Percentiles rank a stretch among this genome's conserved stretches.
Conservation (phyloP, 2,797 vertebrate species). For the Ispidina lecontei region DNA sequence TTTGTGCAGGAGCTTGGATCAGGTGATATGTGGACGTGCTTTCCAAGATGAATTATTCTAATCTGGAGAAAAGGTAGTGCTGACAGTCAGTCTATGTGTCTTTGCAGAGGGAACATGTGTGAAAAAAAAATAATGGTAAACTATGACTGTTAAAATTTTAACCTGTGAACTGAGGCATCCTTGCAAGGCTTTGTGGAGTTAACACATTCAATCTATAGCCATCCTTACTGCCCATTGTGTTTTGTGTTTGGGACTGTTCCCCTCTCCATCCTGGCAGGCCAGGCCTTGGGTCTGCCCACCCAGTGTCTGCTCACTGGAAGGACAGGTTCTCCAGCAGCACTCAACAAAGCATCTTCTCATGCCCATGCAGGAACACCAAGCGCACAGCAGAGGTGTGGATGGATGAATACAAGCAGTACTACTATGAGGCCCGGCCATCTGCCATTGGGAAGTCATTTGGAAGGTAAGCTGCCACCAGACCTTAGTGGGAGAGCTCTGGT, state of each 20-base stretch:
- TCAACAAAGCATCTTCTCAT: not conserved
- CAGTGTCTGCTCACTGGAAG: not conserved
- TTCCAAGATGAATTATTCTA: not conserved
- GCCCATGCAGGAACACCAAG: conserved; percentile 89
- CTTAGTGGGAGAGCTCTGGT: not conserved
- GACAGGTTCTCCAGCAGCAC: not conserved
- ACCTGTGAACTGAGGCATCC: not conserved
- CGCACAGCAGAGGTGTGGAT: conserved; percentile 98
- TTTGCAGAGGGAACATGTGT: not conserved
- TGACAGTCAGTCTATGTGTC: not conserved
- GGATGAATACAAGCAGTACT: conserved; percentile 98
- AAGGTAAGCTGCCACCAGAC: conserved; percentile 80
- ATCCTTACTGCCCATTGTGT: rapidly evolving
- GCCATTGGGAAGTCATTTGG: conserved; percentile 94
- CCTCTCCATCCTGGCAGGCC: not conserved
- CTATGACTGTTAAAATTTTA: not conserved
- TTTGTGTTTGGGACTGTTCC: not conserved
- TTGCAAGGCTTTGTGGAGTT: not conserved
- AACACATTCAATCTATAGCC: not conserved
- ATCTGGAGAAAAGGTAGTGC: not conserved
- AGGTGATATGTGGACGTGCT: not conserved
- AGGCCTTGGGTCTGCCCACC: not conserved
- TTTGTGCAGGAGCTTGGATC: not conserved
- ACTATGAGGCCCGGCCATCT: conserved; percentile 94
- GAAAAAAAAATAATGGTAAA: not conserved